phyloP scores from a whole-genome alignment of 2,113 vertebrate species.

The Dromiciops gliroides region DNA sequence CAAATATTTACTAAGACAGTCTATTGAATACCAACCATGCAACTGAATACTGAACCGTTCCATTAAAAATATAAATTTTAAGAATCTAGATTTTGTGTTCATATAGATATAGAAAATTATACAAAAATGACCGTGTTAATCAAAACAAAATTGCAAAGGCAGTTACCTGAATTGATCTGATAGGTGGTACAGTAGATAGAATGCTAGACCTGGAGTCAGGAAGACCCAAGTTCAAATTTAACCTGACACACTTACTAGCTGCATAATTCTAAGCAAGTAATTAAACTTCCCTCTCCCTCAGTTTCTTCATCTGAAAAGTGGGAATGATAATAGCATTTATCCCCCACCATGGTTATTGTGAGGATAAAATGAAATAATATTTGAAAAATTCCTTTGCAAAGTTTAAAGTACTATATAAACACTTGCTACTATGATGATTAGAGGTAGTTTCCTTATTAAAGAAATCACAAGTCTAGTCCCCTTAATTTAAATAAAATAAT shows the following conservation, averaged over 20 bases:
- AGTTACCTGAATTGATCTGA: not conserved
- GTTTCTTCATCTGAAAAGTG: not conserved
- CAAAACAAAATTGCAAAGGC: not conserved
- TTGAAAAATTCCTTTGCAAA: not conserved
- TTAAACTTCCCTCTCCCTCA: not conserved
- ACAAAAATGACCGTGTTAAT: conserved; percentile 26
- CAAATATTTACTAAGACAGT: too few relatives aligned
- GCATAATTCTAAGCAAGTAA: not conserved
- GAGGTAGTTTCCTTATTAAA: not conserved
- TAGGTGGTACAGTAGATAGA: not conserved
- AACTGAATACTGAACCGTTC: not conserved
- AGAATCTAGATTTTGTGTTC: conserved; percentile 17
- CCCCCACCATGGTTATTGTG: not conserved
- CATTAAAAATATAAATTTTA: not conserved
- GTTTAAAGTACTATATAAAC: not conserved
- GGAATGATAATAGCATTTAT: not conserved
- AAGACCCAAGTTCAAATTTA: not conserved
- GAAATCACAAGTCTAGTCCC: not conserved
- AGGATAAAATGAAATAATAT: not conserved
- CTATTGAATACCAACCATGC: not conserved
- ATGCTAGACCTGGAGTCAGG: not conserved
- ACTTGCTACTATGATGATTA: not conserved
- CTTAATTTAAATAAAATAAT: conserved; percentile 38
- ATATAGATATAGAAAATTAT: conserved; percentile 28
- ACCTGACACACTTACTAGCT: not conserved